These are phyloP conservation scores for Smutsia gigantea DNA, from an alignment of 2,797 vertebrate genomes.

Conservation along the genomic window DNA sequence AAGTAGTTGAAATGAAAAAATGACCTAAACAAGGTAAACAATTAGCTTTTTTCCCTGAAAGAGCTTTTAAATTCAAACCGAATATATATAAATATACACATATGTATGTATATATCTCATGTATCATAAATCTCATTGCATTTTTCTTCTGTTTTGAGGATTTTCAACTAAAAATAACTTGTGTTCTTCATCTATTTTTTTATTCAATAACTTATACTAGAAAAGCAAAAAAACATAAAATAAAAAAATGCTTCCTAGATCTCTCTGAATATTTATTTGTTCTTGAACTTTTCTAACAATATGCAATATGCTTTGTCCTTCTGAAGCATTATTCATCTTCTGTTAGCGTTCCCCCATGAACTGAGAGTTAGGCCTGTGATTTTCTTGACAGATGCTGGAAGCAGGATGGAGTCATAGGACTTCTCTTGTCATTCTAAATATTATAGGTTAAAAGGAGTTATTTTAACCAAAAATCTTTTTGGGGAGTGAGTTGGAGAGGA, in stretches of 20 bases:
- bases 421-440: slow-evolving; percentile 83
- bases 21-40: neutral
- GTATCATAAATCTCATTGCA: neutral
- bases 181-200: slow-evolving; percentile 14
- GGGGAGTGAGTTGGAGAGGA: neutral
- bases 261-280: slow-evolving; percentile 30
- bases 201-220: slow-evolving; percentile 11
- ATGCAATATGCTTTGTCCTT: slow-evolving; percentile 41
- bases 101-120: neutral
- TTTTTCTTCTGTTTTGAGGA: slow-evolving; percentile 41
- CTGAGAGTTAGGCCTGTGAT: slow-evolving; percentile 72
- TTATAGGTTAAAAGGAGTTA: slow-evolving; percentile 70
- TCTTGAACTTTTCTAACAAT: slow-evolving; percentile 34
- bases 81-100: neutral
- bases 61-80: neutral
- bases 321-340: slow-evolving; percentile 57
- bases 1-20: neutral
- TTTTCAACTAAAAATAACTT: slow-evolving; percentile 21
- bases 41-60: neutral
- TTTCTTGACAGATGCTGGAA: slow-evolving; percentile 84
- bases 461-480: slow-evolving; percentile 55
- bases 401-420: slow-evolving; percentile 78
- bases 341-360: slow-evolving; percentile 79
- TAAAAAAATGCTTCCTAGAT: neutral
- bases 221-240: neutral